These are phyloP conservation scores for Habrosyne pyritoides DNA, from an alignment of 2,888 invertebrate species.

Conservation along the genomic window DNA sequence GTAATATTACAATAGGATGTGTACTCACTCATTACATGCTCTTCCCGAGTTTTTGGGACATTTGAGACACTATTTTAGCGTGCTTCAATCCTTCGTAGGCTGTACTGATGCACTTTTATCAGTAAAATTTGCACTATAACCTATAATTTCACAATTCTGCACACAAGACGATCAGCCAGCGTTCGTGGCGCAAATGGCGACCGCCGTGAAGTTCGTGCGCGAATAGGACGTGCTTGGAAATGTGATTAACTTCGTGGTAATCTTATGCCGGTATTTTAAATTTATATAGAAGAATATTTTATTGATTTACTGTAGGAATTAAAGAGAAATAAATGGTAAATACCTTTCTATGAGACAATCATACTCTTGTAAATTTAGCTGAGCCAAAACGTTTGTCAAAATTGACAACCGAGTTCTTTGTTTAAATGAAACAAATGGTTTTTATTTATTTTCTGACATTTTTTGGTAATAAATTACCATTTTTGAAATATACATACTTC, in stretches of 20 bases:
- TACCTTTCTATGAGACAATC: constrained; percentile 71
- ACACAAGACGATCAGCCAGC: constrained; percentile 65
- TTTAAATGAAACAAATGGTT: constrained; percentile 37
- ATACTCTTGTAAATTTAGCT: constrained; percentile 81
- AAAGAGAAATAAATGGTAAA: constrained; percentile 45
- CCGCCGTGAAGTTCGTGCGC: constrained; percentile 64
- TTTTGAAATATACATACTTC: neutral
- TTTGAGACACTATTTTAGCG: constrained; percentile 32
- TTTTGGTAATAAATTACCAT: neutral
- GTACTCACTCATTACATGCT: constrained; percentile 66
- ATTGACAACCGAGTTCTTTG: constrained; percentile 47
- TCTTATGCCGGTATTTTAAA: constrained; percentile 52
- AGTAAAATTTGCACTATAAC: constrained; percentile 72
- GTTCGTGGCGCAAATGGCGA: constrained; percentile 83
- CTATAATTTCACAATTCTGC: constrained; percentile 66
- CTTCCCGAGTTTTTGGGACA: constrained; percentile 47
- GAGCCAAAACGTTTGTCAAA: constrained; percentile 74
- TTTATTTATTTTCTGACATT: constrained; percentile 5
- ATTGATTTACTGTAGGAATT: constrained; percentile 9
- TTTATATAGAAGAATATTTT: constrained; percentile 26
- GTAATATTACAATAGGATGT: constrained; percentile 39
- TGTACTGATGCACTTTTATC: constrained; percentile 58
- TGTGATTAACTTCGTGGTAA: constrained; percentile 61
- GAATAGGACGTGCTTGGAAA: constrained; percentile 41
- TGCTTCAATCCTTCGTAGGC: constrained; percentile 42